A percentile compares a stretch with the other conserved stretches of the same genome.
Evolutionary conservation across 2,888 invertebrate genomes (phyloP).

Genomic region (Arge pagana): DNA sequence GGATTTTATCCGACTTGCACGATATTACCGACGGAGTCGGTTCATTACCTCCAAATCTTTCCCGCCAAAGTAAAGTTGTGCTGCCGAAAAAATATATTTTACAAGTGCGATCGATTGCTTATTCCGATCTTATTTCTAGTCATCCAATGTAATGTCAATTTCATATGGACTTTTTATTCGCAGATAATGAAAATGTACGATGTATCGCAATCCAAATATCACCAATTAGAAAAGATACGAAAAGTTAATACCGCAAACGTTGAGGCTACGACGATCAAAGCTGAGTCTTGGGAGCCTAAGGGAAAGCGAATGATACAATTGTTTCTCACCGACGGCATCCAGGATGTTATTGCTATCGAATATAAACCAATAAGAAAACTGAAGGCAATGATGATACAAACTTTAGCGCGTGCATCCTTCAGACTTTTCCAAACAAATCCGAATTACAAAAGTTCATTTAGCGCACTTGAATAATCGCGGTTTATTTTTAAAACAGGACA

Average conservation of each 20-base stretch:
- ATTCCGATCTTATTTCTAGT: slow-evolving; percentile 66
- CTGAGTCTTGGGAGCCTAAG: slow-evolving; percentile 63
- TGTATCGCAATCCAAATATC: slow-evolving; percentile 52
- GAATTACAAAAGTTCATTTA: neutral
- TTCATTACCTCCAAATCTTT: slow-evolving; percentile 65
- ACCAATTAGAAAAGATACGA: slow-evolving; percentile 57
- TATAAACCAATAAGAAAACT: slow-evolving; percentile 66
- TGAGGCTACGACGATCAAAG: slow-evolving; percentile 66
- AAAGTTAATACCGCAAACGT: slow-evolving; percentile 58
- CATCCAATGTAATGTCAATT: no score
- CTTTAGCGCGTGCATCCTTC: neutral
- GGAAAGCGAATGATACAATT: slow-evolving; percentile 71
- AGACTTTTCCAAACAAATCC: neutral
- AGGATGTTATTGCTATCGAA: slow-evolving; percentile 73
- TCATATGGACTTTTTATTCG: slow-evolving; percentile 16
- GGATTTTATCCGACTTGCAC: slow-evolving; percentile 68
- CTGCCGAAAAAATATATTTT: slow-evolving; percentile 65
- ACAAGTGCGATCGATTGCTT: slow-evolving; percentile 67
- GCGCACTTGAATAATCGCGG: no score
- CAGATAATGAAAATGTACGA: slow-evolving; percentile 58
- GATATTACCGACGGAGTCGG: slow-evolving; percentile 65
- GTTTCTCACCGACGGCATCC: slow-evolving; percentile 75
- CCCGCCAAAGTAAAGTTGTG: slow-evolving; percentile 56
- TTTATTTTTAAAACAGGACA: slow-evolving; percentile 37
- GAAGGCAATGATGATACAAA: slow-evolving; percentile 59